phyloP scores from a whole-genome alignment of 2,113 vertebrate species.

The Dermatemys mawii region DNA sequence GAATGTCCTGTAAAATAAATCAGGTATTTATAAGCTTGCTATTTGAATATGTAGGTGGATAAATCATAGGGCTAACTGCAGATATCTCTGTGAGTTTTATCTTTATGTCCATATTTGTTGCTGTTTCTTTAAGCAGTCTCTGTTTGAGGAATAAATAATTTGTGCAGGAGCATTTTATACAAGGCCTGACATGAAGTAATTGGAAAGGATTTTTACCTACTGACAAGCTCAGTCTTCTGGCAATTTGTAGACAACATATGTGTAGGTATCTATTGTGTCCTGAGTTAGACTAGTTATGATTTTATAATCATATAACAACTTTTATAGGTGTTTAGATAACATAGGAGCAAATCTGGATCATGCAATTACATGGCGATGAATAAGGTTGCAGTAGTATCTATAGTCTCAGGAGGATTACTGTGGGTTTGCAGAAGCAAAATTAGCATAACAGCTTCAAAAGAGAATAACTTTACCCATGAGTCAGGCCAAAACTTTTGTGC shows the following conservation, averaged over 20 bases:
- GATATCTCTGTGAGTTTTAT: background rate
- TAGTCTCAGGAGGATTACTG: too few species aligned
- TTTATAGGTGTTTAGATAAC: too few species aligned
- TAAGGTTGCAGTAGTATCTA: too few species aligned
- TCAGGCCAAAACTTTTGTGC: background rate
- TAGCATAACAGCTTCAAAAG: background rate
- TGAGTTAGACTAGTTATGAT: background rate
- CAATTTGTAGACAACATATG: background rate
- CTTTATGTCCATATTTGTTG: background rate
- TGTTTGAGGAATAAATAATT: background rate
- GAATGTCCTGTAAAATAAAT: background rate
- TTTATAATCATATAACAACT: too few species aligned
- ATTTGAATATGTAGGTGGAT: background rate
- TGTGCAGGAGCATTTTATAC: background rate
- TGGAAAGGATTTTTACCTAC: background rate
- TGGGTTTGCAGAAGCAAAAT: background rate
- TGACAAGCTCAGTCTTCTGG: background rate
- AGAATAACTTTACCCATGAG: background rate
- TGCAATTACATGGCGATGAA: too few species aligned
- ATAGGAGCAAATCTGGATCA: too few species aligned
- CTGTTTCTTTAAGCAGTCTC: background rate
- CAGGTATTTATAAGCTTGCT: background rate
- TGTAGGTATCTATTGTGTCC: background rate
- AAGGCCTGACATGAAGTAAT: background rate
- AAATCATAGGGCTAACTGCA: background rate